phyloP scores from a whole-genome alignment of 2,888 invertebrate species.

The Dione vanillae region DNA sequence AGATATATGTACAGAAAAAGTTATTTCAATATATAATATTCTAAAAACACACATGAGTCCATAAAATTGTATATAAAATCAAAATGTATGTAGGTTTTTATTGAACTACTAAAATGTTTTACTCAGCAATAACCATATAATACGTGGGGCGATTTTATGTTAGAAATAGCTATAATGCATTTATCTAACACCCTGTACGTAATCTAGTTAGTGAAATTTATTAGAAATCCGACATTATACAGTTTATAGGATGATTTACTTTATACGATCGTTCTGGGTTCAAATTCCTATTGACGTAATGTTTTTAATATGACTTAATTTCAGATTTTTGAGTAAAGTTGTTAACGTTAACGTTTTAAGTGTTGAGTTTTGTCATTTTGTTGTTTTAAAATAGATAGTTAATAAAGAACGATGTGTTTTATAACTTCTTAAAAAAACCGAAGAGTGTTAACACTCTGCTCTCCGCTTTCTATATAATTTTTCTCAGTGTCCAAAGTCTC shows the following conservation, averaged over 20 bases:
- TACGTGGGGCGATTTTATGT: conserved; percentile 33
- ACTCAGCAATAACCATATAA: conserved; percentile 35
- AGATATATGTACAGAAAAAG: too few species aligned
- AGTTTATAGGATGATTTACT: background rate
- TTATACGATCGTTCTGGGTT: background rate
- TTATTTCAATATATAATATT: background rate
- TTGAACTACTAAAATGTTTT: conserved; percentile 38
- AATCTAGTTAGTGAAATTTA: conserved; percentile 1
- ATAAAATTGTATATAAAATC: conserved; percentile 16
- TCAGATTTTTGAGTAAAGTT: too few species aligned
- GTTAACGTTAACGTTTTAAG: too few species aligned
- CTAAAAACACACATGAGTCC: conserved; percentile 5
- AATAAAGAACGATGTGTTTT: too few species aligned
- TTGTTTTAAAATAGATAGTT: too few species aligned
- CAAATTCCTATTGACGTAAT: too few species aligned
- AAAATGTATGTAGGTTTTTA: conserved; percentile 30
- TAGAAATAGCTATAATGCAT: background rate
- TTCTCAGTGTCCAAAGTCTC: too few species aligned
- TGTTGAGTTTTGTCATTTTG: too few species aligned
- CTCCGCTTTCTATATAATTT: too few species aligned
- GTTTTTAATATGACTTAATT: too few species aligned
- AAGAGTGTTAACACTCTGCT: too few species aligned
- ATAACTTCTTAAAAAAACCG: too few species aligned
- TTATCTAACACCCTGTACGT: conserved; percentile 2
- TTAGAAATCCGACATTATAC: background rate